Evolutionary conservation across 1,140 invertebrate species (phyloP), one percentile per base, ranked within the genome.

Genomic region (Drosophila repleta): DNA sequence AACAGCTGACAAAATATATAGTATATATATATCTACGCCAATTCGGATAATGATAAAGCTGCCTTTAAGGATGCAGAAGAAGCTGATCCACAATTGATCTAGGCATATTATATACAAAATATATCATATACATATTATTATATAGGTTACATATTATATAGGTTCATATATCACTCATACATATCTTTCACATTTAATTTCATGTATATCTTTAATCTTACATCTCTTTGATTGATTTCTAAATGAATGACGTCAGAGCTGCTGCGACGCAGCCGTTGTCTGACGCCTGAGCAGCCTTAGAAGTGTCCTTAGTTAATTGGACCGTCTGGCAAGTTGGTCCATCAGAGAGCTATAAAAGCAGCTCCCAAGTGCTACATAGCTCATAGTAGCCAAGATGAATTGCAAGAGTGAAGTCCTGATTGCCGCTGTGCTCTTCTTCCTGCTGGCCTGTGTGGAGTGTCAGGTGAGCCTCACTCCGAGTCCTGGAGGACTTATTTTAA

Each of bases 391-490:
- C 83, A 83, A 18, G 29, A 87, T 88, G 83, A 88, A 79, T 77
- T 53, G 73, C 37, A 88, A 83, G 73, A 69, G 63, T 43, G 69
- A 83, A 76, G 63, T 89, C 48, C 73, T 90, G 48, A 55, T 76
- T 51, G 78, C 55, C 26, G 60, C 67, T 3, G 60, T 89, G 68
- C 67, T 90, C n/a, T 56, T 87, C 20, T 29, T 81, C 26, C 71
- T 90, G 48, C 46, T 88, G 76, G 76, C 81, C 53, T 85, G 82
- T 7, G 89, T 87, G 20, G 63, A 91, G 17, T 77, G 84, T 53
- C 90, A 90, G 66, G 88, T 90, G 29, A 78, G 67, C 73, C n/a
- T 3, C 10, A 35, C 15, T 17, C 2, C 2, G 0, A 26, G 3
- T 5, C 0, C n/a, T 2, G 10, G 13, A 17, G 5, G 13, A n/a